These are phyloP conservation scores for Tympanoctomys barrerae DNA, from an alignment of 2,797 vertebrate species.

Conservation along the genomic window DNA sequence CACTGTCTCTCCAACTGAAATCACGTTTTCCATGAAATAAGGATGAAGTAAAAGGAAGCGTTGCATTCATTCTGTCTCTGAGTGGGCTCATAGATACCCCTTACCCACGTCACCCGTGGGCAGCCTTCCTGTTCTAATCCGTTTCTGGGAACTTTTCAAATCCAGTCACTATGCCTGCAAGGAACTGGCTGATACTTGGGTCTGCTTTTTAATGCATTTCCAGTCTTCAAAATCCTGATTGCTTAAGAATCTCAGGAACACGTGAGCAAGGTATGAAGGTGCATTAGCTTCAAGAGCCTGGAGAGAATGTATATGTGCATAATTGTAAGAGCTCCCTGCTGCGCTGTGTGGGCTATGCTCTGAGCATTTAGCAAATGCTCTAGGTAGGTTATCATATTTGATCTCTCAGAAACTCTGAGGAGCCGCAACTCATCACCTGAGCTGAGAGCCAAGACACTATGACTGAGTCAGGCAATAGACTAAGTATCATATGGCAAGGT, in stretches of 20 bases:
- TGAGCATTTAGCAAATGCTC: neutral
- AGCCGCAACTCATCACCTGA: neutral
- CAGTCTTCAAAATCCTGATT: neutral
- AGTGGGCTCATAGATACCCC: neutral
- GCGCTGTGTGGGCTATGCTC: neutral
- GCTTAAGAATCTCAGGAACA: neutral
- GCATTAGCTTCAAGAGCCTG: neutral
- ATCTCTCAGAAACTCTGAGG: neutral
- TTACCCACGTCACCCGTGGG: neutral
- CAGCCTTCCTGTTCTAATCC: neutral
- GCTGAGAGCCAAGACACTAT: neutral
- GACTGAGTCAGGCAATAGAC: neutral
- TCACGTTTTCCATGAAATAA: neutral
- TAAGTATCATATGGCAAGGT: neutral
- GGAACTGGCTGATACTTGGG: neutral
- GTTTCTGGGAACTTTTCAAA: neutral
- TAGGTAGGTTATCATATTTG: neutral
- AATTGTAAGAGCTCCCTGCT: neutral
- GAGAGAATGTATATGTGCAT: conserved; percentile 5
- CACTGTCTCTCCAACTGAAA: neutral
- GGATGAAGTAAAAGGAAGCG: neutral
- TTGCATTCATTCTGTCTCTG: neutral
- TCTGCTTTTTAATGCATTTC: neutral
- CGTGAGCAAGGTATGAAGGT: neutral
- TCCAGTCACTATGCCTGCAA: neutral